Base-by-base conservation (phyloP, 1,140 invertebrate genomes). In the Lepidostoma basale region DNA sequence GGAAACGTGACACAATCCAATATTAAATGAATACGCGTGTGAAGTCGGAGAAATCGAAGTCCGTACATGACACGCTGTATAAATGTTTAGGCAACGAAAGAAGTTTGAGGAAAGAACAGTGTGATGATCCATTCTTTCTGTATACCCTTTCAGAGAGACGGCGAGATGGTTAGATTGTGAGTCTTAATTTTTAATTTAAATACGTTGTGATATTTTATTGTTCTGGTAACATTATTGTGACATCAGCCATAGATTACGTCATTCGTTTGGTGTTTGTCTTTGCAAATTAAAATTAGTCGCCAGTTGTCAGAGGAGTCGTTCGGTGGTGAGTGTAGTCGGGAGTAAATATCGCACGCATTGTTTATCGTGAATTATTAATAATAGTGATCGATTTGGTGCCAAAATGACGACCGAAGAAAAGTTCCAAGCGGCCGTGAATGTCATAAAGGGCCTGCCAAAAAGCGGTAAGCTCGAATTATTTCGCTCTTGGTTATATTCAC, bases 361-460 rank as follows among this genome's bases (percentile, higher is more conserved):
- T 64, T 64, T 36, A 64, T 30, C 45, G 42, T 30, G 45, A 64
- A 33, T 49, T 62, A 39, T 23, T 28, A 62, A 16, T 36, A 6
- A 26, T n/a, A 14, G 56, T 26, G 36, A 40, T 60, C 23, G 56
- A 40, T 42, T 60, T 42, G 36, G 9, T 14, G 14, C 69, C 68
- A 80, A 74, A 73, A 92, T 92, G 90, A 89, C 90, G 69, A 86
- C 88, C 16, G 88, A 94, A 79, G 88, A 93, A 75, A 92, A 91
- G 80, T 96, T 96, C 78, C 85, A 90, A 75, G 92, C 93, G 58
- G 94, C 93, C 67, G 92, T 95, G 12, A 93, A 94, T 81, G 92
- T 95, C 67, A 95, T 95, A 54, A 85, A 88, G 77, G 91, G 88
- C 84, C 84, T 96, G 71, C 93, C 94, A 45, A 95, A 94, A 86